Conservation (phyloP, 2,113 vertebrate species). For the Plecotus auritus region DNA sequence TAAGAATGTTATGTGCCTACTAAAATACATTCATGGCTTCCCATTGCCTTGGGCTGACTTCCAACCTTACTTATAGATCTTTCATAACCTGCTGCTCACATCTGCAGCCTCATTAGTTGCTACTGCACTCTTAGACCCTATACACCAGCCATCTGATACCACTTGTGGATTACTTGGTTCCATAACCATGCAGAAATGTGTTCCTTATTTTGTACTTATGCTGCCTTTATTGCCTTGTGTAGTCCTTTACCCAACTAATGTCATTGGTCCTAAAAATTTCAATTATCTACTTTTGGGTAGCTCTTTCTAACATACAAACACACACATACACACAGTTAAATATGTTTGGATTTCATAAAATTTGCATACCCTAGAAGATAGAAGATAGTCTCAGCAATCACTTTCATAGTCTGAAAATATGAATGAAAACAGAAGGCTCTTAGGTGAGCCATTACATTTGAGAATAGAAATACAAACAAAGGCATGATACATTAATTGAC, state of each 20-base stretch:
- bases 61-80: not conserved
- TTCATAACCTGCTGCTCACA: not conserved
- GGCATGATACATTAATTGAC: slow-evolving; percentile 2
- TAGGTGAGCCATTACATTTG: not conserved
- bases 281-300: not conserved
- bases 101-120: not conserved
- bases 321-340: not conserved
- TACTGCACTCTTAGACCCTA: fast-evolving
- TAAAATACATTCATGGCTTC: not conserved
- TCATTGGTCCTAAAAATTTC: not conserved
- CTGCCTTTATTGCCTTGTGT: not conserved
- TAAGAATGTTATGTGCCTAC: not conserved
- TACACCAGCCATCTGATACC: not conserved
- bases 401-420: slow-evolving; percentile 42
- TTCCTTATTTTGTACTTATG: not conserved
- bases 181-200: not conserved
- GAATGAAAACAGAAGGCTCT: slow-evolving; percentile 40
- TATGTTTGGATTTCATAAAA: slow-evolving; percentile 58
- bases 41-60: not conserved
- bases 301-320: not conserved
- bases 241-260: not conserved
- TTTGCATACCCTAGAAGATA: slow-evolving; percentile 27
- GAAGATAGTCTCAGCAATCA: not conserved
- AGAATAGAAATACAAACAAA: slow-evolving; percentile 26
- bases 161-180: not conserved